These are phyloP conservation scores for Planococcus citri DNA, from an alignment of 1,140 invertebrate species.

Conservation along the genomic window DNA sequence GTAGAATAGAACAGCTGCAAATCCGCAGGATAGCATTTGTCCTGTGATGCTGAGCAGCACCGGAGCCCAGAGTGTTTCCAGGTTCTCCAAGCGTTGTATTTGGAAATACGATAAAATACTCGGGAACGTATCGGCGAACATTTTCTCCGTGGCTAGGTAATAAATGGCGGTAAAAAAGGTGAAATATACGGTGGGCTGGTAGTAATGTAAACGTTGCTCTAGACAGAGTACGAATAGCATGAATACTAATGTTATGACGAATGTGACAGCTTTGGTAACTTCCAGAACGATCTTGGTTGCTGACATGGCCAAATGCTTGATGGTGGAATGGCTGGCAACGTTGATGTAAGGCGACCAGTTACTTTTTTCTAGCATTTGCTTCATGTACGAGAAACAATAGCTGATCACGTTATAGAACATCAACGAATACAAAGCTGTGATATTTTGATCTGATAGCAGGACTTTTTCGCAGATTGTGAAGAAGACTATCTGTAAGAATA, in stretches of 20 bases:
- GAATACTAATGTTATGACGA: constrained; percentile 64
- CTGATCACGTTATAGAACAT: constrained; percentile 71
- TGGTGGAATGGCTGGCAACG: constrained; percentile 53
- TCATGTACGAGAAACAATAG: constrained; percentile 59
- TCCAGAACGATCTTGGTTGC: constrained; percentile 66
- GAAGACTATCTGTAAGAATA: constrained; percentile 53
- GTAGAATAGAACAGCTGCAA: constrained; percentile 41
- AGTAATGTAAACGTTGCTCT: constrained; percentile 59
- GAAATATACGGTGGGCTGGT: constrained; percentile 50
- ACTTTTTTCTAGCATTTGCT: constrained; percentile 56
- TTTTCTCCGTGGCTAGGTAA: constrained; percentile 59
- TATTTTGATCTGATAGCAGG: constrained; percentile 43
- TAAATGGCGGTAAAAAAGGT: constrained; percentile 51
- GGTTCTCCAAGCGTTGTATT: constrained; percentile 47
- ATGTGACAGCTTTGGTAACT: constrained; percentile 69
- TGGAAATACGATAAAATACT: constrained; percentile 41
- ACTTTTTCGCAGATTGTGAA: constrained; percentile 56
- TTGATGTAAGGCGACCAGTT: constrained; percentile 62
- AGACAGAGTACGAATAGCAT: constrained; percentile 58
- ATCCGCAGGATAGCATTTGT: constrained; percentile 30
- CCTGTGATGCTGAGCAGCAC: constrained; percentile 39
- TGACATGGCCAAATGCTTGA: constrained; percentile 66
- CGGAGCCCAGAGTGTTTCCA: constrained; percentile 52
- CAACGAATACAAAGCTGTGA: constrained; percentile 58
- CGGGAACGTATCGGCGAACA: constrained; percentile 50